Evolutionary conservation across 2,797 vertebrate genomes (phyloP).

Genomic region (Sebastes vulpes): DNA sequence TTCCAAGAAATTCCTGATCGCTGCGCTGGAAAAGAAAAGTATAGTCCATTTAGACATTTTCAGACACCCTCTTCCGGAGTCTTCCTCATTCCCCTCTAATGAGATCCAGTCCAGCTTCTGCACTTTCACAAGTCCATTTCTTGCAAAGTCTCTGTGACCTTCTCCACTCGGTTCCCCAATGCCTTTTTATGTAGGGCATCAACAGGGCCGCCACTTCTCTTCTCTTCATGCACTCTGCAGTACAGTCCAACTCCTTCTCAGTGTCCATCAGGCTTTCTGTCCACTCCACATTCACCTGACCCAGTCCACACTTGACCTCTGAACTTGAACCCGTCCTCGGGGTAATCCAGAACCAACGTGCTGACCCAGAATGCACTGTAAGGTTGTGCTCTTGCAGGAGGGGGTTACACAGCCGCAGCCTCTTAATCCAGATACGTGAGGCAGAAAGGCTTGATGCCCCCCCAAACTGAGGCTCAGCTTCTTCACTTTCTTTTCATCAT

Average conservation of each 20-base stretch:
- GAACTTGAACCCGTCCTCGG: conserved; percentile 54
- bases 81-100: conserved; percentile 28
- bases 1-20: conserved; percentile 61
- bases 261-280: conserved; percentile 75
- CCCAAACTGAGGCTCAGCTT: conserved; percentile 76
- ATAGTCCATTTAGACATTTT: conserved; percentile 62
- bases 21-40: conserved; percentile 47
- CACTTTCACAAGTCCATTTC: conserved; percentile 75
- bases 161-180: conserved; percentile 52
- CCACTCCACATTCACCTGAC: conserved; percentile 80
- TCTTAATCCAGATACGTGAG: conserved; percentile 82
- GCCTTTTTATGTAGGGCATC: conserved; percentile 24
- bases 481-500: conserved; percentile 73
- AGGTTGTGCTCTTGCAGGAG: conserved; percentile 38
- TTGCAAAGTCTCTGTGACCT: conserved; percentile 57
- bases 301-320: conserved; percentile 65
- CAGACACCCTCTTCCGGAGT: conserved; percentile 39
- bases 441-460: conserved; percentile 79
- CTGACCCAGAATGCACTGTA: conserved; percentile 72
- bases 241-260: conserved; percentile 73
- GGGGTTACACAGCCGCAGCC: conserved; percentile 57
- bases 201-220: conserved; percentile 8
- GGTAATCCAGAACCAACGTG: conserved; percentile 73
- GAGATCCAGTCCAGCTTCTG: conserved; percentile 66
- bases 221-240: conserved; percentile 41